phyloP scores from a whole-genome alignment of 2,797 vertebrate genomes.

The Lutjanus argentimaculatus region DNA sequence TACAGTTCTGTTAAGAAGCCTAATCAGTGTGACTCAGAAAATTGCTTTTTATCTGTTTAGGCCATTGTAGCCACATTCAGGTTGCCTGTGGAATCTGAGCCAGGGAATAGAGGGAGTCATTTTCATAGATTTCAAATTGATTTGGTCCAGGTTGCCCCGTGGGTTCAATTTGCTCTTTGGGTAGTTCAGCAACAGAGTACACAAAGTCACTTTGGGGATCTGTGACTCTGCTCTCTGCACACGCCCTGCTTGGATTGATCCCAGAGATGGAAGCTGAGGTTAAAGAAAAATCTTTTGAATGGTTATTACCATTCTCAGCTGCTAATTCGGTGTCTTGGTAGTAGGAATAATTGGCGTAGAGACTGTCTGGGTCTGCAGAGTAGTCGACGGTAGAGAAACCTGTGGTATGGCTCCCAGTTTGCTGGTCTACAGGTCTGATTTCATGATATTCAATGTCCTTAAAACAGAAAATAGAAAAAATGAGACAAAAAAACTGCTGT shows the following conservation, averaged over 20 bases:
- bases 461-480: conserved; percentile 12
- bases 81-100: neutral
- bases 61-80: neutral
- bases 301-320: neutral
- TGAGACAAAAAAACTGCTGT: neutral
- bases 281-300: neutral
- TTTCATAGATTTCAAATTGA: neutral
- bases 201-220: neutral
- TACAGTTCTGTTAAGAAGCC: neutral
- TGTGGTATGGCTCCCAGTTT: neutral
- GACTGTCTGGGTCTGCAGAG: neutral
- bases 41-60: neutral
- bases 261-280: neutral
- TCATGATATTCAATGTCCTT: conserved; percentile 19
- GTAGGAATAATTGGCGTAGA: conserved; percentile 16
- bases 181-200: conserved; percentile 26
- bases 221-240: neutral
- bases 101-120: conserved; percentile 15
- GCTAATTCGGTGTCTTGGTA: neutral
- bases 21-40: neutral
- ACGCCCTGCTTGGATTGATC: neutral
- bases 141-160: neutral
- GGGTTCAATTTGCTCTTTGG: neutral
- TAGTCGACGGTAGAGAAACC: neutral
- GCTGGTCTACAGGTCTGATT: conserved; percentile 14